phyloP scores from a whole-genome alignment of 1,140 invertebrate genomes.

The Eubasilissa regina region DNA sequence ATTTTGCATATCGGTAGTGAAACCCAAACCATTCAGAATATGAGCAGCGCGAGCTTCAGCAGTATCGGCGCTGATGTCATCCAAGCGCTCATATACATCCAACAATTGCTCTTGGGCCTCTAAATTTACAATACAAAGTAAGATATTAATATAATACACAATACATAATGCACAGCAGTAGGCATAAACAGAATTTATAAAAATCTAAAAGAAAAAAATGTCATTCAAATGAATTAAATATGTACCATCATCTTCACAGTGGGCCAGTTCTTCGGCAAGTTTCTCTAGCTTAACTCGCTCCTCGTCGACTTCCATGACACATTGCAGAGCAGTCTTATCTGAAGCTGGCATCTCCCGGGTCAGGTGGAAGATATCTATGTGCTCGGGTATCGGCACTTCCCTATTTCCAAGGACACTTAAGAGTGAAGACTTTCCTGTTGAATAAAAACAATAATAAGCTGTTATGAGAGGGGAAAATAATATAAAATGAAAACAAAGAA shows the following conservation, averaged over 20 bases:
- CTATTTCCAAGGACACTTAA: constrained; percentile 92
- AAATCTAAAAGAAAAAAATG: too few species aligned
- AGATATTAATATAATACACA: constrained; percentile 7
- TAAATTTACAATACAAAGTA: constrained; percentile 71
- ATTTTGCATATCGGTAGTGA: constrained; percentile 94
- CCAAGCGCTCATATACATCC: constrained; percentile 98
- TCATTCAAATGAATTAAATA: too few species aligned
- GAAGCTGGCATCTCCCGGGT: constrained; percentile 97
- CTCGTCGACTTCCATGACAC: constrained; percentile 98
- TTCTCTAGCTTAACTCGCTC: constrained; percentile 94
- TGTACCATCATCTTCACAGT: constrained; percentile 88
- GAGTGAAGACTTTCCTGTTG: constrained; percentile 95
- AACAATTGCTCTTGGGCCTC: constrained; percentile 95
- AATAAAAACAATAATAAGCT: too few species aligned
- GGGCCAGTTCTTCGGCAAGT: constrained; percentile 91
- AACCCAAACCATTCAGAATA: constrained; percentile 97
- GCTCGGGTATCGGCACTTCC: constrained; percentile 96
- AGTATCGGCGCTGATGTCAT: constrained; percentile 96
- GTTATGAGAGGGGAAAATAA: too few species aligned
- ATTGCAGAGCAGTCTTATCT: constrained; percentile 92
- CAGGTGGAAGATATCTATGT: constrained; percentile 98
- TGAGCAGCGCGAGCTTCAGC: constrained; percentile 95
- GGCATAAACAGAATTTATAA: too few species aligned
- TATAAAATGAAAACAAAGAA: too few species aligned
- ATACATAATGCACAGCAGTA: background rate